Evolutionary conservation across 2,888 invertebrate genomes (phyloP), one percentile per base, ranked within the genome.

Genomic region (Chydorus sphaericus): DNA sequence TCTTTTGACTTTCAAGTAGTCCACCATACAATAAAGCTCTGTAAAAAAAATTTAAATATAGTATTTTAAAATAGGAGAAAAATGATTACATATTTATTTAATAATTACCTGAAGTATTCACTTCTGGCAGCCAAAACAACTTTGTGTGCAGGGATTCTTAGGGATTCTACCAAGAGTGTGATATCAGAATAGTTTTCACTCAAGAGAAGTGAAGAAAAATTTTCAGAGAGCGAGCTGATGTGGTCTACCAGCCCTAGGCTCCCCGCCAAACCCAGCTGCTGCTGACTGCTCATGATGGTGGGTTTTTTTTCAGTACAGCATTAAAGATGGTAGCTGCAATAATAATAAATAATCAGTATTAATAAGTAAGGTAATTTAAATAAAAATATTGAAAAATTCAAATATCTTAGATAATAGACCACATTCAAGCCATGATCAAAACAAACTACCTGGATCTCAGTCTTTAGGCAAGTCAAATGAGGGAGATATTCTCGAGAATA

Each of bases 41-140:
- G 60, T 59, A 66, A 60, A 57, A 5, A 28, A 18, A 16, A 33
- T 16, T 23, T 23, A 10, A 33, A 54, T 16, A 29, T 23, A n/a
- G 51, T 44, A 16, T 18, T 7, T 28, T 7, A 26, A 14, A 20
- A 14, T 38, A 39, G 39, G 20, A 48, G 7, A 33, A 28, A 57
- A 18, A 53, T 26, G 2, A 28, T 31, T 54, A 48, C 16, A 54
- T 28, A 2, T 26, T 4, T 18, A 23, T 14, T 33, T 52, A 10
- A 52, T 36, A 84, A 71, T 10, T 83, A 94, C 69, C 93, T 77
- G 71, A 97, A 98, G 73, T 96, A 98, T 65, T 94, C 89, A 67
- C 94, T 93, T 65, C 97, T 78, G 29, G 93, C 88, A 0, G 97
- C 97, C 55, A 98, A 75, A 63, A 98, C 88, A 5, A 94, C 80